Evolutionary conservation across 2,888 invertebrate genomes (phyloP), one percentile per base, ranked within the genome.

Genomic region (Nipponacmea schrenckii): DNA sequence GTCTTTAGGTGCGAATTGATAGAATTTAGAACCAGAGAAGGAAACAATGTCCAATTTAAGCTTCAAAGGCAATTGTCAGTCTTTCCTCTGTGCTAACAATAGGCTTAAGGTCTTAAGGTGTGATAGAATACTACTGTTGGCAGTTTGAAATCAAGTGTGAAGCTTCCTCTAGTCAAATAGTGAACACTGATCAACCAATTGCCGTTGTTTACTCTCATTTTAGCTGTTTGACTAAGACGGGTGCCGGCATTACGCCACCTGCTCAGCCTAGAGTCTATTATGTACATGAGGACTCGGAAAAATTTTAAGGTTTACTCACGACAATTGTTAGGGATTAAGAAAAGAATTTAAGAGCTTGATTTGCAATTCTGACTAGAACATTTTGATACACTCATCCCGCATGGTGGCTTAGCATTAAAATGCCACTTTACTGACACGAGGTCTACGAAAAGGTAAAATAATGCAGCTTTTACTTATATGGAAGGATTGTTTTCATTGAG

Each of bases 301-400:
- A 67, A 75, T 75, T 70, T 75, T 65, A 31, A 66, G 64, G 73
- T 75, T 75, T 70, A 68, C 72, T 56, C 69, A 39, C 69, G 71
- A 70, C 75, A 75, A 75, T 75, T 70, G 75, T 65, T 39, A 20
- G 64, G 75, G 70, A 70, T 75, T 75, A 70, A 56, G 39, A 17
- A 20, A 56, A 64, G 64, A 67, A 73, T 73, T 70, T 64, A 64
- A 56, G 64, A 48, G 64, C 64, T 64, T 26, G 31, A 50, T 45
- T 67, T 73, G 73, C 64, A 48, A 44, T 14, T 45, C 17, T 64
- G n/a, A 62, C 24, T n/a, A 44, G 45, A 70, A 64, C 73, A 70
- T 64, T 70, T 70, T 48, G 64, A 70, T 56, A 24, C 56, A 67
- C 67, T 67, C 69, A 66, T 62, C 45, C 69, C 69, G 64, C 69